Percentiles rank a stretch among this genome's conserved stretches.
Evolutionary conservation across 2,888 invertebrate genomes (phyloP).

Genomic region (Oscheius sp.): DNA sequence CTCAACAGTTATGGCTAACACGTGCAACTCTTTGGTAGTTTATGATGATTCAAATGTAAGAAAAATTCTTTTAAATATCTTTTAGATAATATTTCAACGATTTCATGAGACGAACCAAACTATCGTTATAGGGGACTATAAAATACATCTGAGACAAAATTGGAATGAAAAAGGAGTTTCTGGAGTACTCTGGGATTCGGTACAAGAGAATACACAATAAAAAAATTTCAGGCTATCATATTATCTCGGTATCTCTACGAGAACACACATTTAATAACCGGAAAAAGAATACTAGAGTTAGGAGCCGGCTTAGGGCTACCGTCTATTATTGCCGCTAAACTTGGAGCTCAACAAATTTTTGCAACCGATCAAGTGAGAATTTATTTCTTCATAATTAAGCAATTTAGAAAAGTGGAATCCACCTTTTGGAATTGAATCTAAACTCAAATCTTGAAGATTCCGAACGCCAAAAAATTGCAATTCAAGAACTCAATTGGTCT

Average conservation of each 20-base stretch:
- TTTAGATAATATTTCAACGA: constrained; percentile 7
- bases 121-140: constrained; percentile 2
- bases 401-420: neutral
- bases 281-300: constrained; percentile 9
- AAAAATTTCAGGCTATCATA: constrained; percentile 2
- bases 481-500: constrained; percentile 8
- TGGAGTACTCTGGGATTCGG: constrained; percentile 35
- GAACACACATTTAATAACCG: neutral
- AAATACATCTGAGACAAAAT: constrained; percentile 64
- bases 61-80: neutral
- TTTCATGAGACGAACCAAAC: constrained; percentile 3
- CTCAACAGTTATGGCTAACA: neutral
- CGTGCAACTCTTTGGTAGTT: constrained; percentile 2
- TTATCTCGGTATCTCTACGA: constrained; percentile 3
- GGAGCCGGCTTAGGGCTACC: constrained; percentile 26
- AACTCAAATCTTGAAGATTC: neutral
- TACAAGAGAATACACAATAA: too few relatives aligned
- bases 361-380: constrained; percentile 27
- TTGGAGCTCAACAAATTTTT: neutral
- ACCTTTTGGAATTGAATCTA: neutral
- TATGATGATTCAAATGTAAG: constrained; percentile 5
- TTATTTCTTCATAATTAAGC: neutral
- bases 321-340: constrained; percentile 15
- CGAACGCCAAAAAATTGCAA: neutral
- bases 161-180: constrained; percentile 25